Percentiles rank a stretch among this genome's conserved stretches.
These are phyloP conservation scores for Bradypodion ventrale DNA, from an alignment of 2,797 vertebrate genomes.

Conservation along the genomic window DNA sequence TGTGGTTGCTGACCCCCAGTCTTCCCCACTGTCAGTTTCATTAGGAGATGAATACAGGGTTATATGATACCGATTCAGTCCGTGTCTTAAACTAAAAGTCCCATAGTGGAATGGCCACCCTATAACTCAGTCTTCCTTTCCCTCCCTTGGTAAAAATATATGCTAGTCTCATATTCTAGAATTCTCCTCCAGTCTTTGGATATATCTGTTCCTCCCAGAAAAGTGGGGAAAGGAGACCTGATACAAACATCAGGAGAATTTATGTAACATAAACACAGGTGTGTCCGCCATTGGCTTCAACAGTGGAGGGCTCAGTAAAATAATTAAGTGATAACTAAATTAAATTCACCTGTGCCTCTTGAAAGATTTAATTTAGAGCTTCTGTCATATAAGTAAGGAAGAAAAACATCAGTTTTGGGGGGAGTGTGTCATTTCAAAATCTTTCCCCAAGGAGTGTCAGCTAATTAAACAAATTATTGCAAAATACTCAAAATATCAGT, in stretches of 20 bases:
- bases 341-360: conserved; percentile 54
- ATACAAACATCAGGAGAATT: conserved; percentile 1
- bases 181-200: too few species aligned
- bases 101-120: background rate
- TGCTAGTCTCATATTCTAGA: background rate
- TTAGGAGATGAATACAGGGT: background rate
- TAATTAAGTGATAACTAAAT: conserved; percentile 24
- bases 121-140: background rate
- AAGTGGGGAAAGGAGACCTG: background rate
- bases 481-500: conserved; percentile 68
- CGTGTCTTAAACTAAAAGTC: background rate
- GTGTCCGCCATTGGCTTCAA: background rate
- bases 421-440: conserved; percentile 67
- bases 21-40: background rate
- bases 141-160: background rate
- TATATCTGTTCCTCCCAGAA: background rate
- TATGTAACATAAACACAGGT: too few species aligned
- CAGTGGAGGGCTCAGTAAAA: conserved; percentile 5
- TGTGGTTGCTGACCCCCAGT: background rate
- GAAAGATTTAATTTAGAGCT: conserved; percentile 44
- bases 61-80: background rate
- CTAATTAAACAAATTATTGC: conserved; percentile 78
- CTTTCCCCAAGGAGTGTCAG: conserved; percentile 69
- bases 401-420: conserved; percentile 57
- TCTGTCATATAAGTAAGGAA: conserved; percentile 51